Evolutionary conservation across 1,140 invertebrate genomes (phyloP).

Genomic region (Drosophila watanabei): DNA sequence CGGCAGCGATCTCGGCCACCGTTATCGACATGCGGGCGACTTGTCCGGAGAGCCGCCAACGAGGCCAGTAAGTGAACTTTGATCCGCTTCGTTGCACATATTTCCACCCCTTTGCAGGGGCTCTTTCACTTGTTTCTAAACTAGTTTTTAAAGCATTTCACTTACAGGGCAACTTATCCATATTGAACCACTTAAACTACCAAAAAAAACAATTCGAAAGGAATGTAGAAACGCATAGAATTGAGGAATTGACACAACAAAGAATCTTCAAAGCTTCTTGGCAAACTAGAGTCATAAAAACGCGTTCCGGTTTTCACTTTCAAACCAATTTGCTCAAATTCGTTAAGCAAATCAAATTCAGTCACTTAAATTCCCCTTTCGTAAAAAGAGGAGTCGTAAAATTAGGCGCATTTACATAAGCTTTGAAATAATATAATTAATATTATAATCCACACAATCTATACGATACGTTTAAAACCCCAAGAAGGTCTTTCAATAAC

Average conservation of each 20-base stretch:
- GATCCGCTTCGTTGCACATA: conserved; percentile 26
- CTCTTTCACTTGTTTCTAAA: neutral
- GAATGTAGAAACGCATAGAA: neutral
- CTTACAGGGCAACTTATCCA: neutral
- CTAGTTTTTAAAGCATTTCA: neutral
- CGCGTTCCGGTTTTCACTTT: conserved; percentile 8
- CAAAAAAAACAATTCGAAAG: too few species aligned
- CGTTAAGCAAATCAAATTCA: neutral
- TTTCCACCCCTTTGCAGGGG: neutral
- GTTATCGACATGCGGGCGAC: conserved; percentile 79
- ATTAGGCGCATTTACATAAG: neutral
- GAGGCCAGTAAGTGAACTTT: conserved; percentile 72
- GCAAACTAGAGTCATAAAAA: conserved; percentile 1
- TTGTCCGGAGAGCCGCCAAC: conserved; percentile 74
- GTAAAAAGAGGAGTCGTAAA: neutral
- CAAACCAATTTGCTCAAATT: neutral
- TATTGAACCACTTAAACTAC: neutral
- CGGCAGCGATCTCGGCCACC: conserved; percentile 60
- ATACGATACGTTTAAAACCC: neutral
- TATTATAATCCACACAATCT: neutral
- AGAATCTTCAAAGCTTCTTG: neutral
- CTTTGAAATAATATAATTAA: neutral
- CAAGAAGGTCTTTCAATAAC: neutral
- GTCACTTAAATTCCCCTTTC: neutral
- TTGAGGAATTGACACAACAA: neutral